Base-by-base conservation (phyloP, 2,113 vertebrate genomes). In the Brachyhypopomus gauderio region DNA sequence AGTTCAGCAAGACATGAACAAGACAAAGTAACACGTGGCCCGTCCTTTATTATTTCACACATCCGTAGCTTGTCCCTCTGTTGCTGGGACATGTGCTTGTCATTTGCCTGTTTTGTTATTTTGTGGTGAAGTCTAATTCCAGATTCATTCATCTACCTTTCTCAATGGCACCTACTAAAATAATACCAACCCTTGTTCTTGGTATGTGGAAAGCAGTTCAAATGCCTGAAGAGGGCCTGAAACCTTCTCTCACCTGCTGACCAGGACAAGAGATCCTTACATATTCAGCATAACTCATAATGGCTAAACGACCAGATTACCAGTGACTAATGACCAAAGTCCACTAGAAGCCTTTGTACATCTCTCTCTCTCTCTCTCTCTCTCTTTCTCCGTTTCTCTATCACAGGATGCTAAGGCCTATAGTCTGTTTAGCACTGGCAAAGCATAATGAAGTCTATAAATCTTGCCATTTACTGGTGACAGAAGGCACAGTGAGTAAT, bases 361-460 rank as follows among this genome's bases (percentile, higher is more conserved):
- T 20, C 36, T 7, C 66, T 73, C 11, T 48, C 14, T 64, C 48
- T 48, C 20, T 55, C 1, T 63, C 14, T 27, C 59, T 58, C 20
- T 58, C 27, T n/a, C 30, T 66, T 19, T 56, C 38, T 45, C 41
- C 5, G 6, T 6, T 45, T 11, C 12, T 52, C 22, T 48, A 14
- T 45, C 17, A 23, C 30, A 16, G 25, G 17, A 34, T 38, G 27
- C 6, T 70, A 25, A 82, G 48, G 62, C 38, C 60, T 78, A 17
- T 78, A 76, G 63, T 56, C 56, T 75, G 38, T 75, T 72, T 85
- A 78, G 66, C 58, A 79, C 64, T 72, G 60, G 52, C 27, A 76
- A 71, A 80, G 82, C 66, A 36, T 79, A 86, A 80, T 82, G 45
- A 84, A 77, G 84, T 69, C 73, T 64, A 80, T 84, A 82, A 78